Evolutionary conservation across 1,140 invertebrate species (phyloP), one percentile per base, ranked within the genome.

Genomic region (Drosophila novamexicana): DNA sequence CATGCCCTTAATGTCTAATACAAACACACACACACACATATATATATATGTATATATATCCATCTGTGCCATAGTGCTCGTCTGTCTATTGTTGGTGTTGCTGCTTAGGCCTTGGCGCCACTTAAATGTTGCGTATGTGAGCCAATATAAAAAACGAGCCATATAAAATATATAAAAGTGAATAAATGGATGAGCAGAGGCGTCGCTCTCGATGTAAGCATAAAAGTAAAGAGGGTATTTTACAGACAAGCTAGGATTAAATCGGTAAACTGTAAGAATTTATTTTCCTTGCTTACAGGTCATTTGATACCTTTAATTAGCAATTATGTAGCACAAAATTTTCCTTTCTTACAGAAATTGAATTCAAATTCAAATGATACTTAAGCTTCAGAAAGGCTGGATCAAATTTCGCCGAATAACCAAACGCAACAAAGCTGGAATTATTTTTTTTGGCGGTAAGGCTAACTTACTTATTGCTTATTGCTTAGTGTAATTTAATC

Each of bases 71-170:
- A 83, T 88, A 73, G 77, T 71, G 63, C 59, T 73, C 63, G 58
- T 62, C 45, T 59, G 56, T 54, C 52, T 47, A 59, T 71, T 80
- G 82, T 68, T 70, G 59, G 47, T 68, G 71, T 72, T 68, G 52
- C 59, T 64, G 56, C 47, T 65, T 67, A 61, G 77, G 75, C 64
- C 39, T 42, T 88, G 83, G 83, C 83, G 83, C 83, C 83, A 89
- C 79, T 77, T 75, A 79, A 86, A 86, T 86, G 83, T 83, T 76
- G 76, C 79, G 67, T 83, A 88, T 86, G 79, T 66, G 77, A 52
- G 32, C 75, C 54, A 61, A 79, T 65, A 67, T 59, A 73, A 74
- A 75, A 59, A 77, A 57, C 47, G 44, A 50, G 54, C 81, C 81
- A 81, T 82, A 85, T 88, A 77, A 86, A 86, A 82, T 64, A 73